These are phyloP conservation scores for Oceanodroma leucorhoa DNA, from an alignment of 2,797 vertebrate species.

Conservation along the genomic window DNA sequence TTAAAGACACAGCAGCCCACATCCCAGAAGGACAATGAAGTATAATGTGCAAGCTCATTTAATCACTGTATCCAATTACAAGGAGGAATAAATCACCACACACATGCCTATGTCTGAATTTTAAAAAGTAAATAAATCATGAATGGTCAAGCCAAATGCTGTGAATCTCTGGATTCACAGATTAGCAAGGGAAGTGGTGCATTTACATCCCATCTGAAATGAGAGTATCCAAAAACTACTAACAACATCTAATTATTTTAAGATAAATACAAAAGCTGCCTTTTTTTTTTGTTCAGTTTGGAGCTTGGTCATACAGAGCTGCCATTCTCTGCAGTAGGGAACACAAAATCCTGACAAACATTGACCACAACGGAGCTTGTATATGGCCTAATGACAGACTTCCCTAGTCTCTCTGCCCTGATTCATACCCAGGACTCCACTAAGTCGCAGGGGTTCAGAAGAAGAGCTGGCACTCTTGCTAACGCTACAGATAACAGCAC, in stretches of 20 bases:
- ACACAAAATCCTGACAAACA: neutral
- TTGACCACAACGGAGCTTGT: neutral
- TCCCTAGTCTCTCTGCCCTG: neutral
- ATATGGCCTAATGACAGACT: rapidly evolving
- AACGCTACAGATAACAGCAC: neutral
- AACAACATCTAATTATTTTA: neutral
- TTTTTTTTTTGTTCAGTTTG: neutral
- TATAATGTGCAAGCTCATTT: slow-evolving; percentile 44
- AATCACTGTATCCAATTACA: slow-evolving; percentile 58
- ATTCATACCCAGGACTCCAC: neutral
- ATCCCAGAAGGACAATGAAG: slow-evolving; percentile 50
- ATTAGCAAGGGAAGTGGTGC: neutral
- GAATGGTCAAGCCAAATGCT: neutral
- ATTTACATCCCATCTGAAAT: neutral
- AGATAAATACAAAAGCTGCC: neutral
- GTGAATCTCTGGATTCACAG: neutral
- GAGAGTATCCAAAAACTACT: neutral
- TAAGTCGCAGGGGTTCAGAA: neutral
- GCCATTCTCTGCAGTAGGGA: neutral
- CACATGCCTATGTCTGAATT: slow-evolving; percentile 17
- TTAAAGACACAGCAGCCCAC: neutral
- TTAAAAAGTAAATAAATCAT: slow-evolving; percentile 41
- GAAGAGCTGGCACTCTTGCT: neutral
- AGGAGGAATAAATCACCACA: slow-evolving; percentile 48
- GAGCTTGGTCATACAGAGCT: neutral